Evolutionary conservation across 1,140 invertebrate genomes (phyloP), one percentile per base, ranked within the genome.

Genomic region (Sipha flava): DNA sequence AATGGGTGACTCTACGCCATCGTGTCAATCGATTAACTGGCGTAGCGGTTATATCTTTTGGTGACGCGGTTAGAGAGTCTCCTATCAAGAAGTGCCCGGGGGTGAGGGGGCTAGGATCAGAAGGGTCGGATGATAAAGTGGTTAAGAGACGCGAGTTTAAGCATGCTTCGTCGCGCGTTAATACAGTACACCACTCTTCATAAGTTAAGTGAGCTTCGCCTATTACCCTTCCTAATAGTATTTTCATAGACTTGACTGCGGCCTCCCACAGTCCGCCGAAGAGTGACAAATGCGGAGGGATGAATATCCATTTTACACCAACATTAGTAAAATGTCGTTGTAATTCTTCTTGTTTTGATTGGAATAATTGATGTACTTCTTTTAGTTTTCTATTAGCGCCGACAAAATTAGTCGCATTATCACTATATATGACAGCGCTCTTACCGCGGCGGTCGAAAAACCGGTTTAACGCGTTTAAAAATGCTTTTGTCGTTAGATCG

Each of bases 381-480:
- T 59, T 59, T 16, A 80, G 18, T 1, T 80, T n/a, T 0, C n/a
- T 21, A 2, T 59, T 52, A 3, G 49, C 49, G 21, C 52, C 59
- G 31, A 31, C 31, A 18, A 34, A 37, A 7, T 64, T 64, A n/a
- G 31, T 64, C 18, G 40, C 37, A 26, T 43, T 68, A 26, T 68
- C 64, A 0, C 10, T 45, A 29, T 49, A 79, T 16, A 79, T 40
- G 3, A 16, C n/a, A 10, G 1, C 4, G 2, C 45, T 21, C 9
- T 18, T 26, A 3, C 73, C 73, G 1, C 49, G 45, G 9, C 73
- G 14, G 18, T n/a, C 29, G 7, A 59, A 29, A 59, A 59, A 59
- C n/a, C 49, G 12, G n/a, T 82, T 80, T 5, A 88, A 79, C 9
- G 84, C 82, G 10, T 84, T 82, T 14, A 87, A 62, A 66, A 88